Base-by-base conservation (phyloP, 2,888 invertebrate species). In the Chymomyza caudatula region DNA sequence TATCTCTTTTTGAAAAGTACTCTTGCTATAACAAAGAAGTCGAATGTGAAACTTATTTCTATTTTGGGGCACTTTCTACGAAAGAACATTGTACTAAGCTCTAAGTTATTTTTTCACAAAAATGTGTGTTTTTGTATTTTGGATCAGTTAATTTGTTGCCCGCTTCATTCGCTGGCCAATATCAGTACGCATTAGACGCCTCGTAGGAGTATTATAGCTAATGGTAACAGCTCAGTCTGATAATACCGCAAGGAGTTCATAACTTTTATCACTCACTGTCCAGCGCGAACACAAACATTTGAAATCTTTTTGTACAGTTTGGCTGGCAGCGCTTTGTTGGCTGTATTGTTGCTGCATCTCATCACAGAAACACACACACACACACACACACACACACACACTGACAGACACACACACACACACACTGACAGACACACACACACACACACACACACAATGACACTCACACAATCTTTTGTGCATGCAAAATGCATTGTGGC, bases 251-350 rank as follows among this genome's bases (percentile, higher is more conserved):
- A 37, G 11, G 77, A 73, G 74, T 68, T 62, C 83, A 81, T 85
- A 77, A 79, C 73, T 82, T 75, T 73, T 79, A 77, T 77, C 79
- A 81, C 73, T 77, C 83, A 82, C 80, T 82, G 82, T 73, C 83
- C 73, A 65, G 63, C 63, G 44, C 2, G 5, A 13, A 44, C 22
- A 42, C 42, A 20, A n/a, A n/a, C 4, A 54, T 29, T 3, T 3
- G 1, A 37, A 11, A 37, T 37, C 11, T 37, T 8, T 37, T 11
- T 37, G 29, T 37, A 8, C 29, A 37, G 29, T 37, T 37, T 11
- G 29, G 11, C 29, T 37, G 11, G 29, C 4, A 37, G 29, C 29
- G 29, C 11, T 37, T 37, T 37, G 29, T 37, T 37, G 29, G 29
- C 29, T 11, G 8, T 37, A 11, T 11, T 37, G 8, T 37, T 37